phyloP scores from a whole-genome alignment of 1,140 invertebrate genomes.

The Heliothis virescens region DNA sequence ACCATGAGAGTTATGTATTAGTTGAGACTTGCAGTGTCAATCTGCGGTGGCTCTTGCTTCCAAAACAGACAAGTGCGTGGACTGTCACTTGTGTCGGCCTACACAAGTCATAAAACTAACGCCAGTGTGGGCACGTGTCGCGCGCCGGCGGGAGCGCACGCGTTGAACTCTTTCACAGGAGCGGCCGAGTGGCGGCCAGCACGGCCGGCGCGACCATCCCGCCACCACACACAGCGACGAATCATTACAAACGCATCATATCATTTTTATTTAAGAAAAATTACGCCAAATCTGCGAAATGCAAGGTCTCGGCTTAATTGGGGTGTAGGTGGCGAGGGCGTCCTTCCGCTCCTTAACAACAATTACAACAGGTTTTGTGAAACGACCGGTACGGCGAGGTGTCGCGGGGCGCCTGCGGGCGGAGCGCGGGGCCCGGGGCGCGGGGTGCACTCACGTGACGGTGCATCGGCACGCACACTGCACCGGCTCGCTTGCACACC shows the following conservation, averaged over 20 bases:
- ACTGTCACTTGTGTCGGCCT: too few relatives aligned
- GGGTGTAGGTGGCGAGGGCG: neutral
- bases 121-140: neutral
- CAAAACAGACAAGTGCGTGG: too few relatives aligned
- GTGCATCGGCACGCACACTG: neutral
- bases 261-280: neutral
- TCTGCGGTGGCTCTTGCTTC: too few relatives aligned
- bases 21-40: too few relatives aligned
- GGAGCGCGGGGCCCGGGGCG: neutral
- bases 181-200: neutral
- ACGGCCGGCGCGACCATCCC: too few relatives aligned
- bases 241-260: neutral
- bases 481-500: neutral
- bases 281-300: neutral
- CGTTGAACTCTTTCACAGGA: conserved; percentile 41
- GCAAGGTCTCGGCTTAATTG: neutral
- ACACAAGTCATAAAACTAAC: too few relatives aligned
- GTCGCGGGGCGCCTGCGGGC: neutral
- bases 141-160: neutral
- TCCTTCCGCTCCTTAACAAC: neutral
- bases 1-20: too few relatives aligned
- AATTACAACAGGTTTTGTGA: neutral
- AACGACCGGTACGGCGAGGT: conserved; percentile 5
- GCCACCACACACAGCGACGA: neutral
- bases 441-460: conserved; percentile 1